phyloP scores from a whole-genome alignment of 2,113 vertebrate species.

The Stegastes partitus region DNA sequence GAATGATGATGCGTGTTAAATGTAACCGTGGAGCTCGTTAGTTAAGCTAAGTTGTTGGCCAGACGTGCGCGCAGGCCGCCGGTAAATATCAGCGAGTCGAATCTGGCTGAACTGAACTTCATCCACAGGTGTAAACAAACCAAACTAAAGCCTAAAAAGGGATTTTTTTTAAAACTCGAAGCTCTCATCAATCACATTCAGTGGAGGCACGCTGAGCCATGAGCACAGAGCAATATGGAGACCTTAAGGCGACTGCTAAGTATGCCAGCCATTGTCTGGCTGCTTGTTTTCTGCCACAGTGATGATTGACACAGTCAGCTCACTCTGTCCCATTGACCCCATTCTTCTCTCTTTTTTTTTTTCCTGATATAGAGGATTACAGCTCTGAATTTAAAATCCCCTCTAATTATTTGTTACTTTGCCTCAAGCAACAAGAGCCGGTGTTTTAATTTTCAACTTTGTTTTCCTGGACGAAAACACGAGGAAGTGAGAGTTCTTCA shows the following conservation, averaged over 20 bases:
- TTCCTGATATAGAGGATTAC: constrained; percentile 55
- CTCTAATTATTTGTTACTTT: constrained; percentile 59
- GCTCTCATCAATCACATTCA: constrained; percentile 60
- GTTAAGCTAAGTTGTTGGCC: constrained; percentile 27
- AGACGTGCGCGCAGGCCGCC: constrained; percentile 9
- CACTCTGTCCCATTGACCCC: constrained; percentile 79
- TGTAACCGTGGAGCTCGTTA: constrained; percentile 27
- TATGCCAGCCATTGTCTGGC: constrained; percentile 81
- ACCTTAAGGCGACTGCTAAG: constrained; percentile 76
- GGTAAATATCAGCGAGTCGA: constrained; percentile 34
- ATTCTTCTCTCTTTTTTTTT: constrained; percentile 53
- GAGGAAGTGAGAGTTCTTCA: constrained; percentile 40
- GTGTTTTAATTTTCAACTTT: constrained; percentile 47
- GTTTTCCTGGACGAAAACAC: constrained; percentile 25
- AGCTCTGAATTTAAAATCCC: constrained; percentile 56
- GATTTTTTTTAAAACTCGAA: constrained; percentile 15
- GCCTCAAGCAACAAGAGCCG: constrained; percentile 41
- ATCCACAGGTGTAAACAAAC: constrained; percentile 70
- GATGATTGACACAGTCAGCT: constrained; percentile 82
- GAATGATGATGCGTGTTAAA: constrained; percentile 26
- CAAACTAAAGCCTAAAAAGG: constrained; percentile 32
- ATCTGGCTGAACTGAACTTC: constrained; percentile 29
- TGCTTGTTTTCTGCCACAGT: constrained; percentile 75
- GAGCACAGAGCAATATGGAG: constrained; percentile 60
- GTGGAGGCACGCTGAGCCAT: constrained; percentile 42